Evolutionary conservation across 2,113 vertebrate genomes (phyloP).

Genomic region (Microcebus tavaratra): DNA sequence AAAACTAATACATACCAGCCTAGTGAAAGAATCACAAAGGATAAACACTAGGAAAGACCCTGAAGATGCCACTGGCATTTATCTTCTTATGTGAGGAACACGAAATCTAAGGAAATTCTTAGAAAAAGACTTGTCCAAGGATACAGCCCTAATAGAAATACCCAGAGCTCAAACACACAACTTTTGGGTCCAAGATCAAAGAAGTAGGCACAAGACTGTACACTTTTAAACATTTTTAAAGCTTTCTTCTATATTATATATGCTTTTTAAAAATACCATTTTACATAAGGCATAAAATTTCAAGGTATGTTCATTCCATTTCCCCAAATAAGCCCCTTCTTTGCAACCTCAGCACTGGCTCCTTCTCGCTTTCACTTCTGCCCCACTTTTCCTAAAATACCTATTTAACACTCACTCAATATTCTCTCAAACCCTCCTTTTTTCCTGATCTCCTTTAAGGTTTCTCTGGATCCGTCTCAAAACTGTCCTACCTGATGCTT

Average conservation of each 20-base stretch:
- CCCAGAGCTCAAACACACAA: background rate
- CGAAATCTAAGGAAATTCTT: background rate
- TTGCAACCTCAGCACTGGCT: background rate
- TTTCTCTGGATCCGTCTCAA: background rate
- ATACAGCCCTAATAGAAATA: background rate
- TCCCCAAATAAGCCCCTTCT: background rate
- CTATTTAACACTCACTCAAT: background rate
- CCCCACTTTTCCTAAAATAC: background rate
- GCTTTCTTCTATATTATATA: background rate
- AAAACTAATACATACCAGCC: background rate
- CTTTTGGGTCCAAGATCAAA: background rate
- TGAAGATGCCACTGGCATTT: background rate
- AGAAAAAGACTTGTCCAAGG: background rate
- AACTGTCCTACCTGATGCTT: background rate
- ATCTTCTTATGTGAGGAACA: background rate
- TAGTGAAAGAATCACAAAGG: background rate
- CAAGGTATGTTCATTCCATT: background rate
- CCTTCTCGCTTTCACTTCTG: background rate
- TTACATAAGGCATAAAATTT: background rate
- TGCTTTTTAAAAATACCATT: background rate
- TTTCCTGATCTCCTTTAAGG: background rate
- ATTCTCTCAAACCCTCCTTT: background rate
- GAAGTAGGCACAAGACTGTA: background rate
- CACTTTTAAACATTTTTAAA: background rate
- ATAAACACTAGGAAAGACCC: background rate